Evolutionary conservation across 2,888 invertebrate genomes (phyloP).

Genomic region (Cistogaster globosa): DNA sequence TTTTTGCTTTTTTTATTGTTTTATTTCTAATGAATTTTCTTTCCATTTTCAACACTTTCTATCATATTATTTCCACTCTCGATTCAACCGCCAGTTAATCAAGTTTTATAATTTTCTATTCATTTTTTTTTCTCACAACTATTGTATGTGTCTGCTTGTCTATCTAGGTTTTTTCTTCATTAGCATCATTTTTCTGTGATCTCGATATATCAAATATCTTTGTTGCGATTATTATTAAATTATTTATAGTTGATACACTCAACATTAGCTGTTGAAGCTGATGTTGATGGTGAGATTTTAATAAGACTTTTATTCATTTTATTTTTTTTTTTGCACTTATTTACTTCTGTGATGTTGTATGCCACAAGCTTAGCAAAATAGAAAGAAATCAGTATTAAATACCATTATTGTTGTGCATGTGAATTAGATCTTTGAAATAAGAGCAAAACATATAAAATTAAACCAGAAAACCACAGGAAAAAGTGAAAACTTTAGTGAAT

Average conservation of each 20-base stretch:
- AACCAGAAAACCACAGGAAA: conserved; percentile 70
- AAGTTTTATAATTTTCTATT: conserved; percentile 42
- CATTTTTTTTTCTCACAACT: conserved; percentile 21
- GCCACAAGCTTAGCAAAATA: conserved; percentile 34
- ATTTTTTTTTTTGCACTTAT: background rate
- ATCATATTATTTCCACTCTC: conserved; percentile 50
- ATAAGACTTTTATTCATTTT: conserved; percentile 38
- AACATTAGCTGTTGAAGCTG: conserved; percentile 38
- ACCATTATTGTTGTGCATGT: conserved; percentile 58
- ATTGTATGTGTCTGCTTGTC: conserved; percentile 2
- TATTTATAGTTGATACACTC: conserved; percentile 62
- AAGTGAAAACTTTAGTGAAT: conserved; percentile 70
- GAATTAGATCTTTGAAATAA: conserved; percentile 58
- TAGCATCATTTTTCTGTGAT: conserved; percentile 25
- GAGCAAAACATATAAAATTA: conserved; percentile 47
- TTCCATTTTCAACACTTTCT: conserved; percentile 68
- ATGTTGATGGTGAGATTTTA: conserved; percentile 40
- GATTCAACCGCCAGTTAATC: conserved; percentile 55
- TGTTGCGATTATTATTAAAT: conserved; percentile 55
- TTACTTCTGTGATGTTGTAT: conserved; percentile 1
- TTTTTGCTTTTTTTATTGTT: background rate
- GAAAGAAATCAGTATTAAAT: conserved; percentile 32
- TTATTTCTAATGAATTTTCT: conserved; percentile 30
- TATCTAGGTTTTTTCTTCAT: conserved; percentile 2
- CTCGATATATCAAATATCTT: conserved; percentile 63